These are phyloP conservation scores for Diplazon laetatorius DNA, from an alignment of 2,888 invertebrate species.

Conservation along the genomic window DNA sequence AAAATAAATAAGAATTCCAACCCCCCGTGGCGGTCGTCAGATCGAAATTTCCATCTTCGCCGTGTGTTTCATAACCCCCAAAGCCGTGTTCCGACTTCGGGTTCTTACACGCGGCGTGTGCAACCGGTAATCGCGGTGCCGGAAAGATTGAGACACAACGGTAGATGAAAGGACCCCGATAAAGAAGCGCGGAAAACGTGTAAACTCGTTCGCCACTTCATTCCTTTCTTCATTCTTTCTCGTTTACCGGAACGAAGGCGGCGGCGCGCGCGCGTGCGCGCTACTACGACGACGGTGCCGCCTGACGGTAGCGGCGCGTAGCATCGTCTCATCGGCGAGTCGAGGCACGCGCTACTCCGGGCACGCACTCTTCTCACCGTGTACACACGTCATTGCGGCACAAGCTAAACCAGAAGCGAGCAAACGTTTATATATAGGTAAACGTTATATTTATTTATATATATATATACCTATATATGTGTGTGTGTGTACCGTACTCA, in stretches of 20 bases:
- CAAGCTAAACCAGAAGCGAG: constrained; percentile 48
- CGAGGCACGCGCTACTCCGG: constrained; percentile 74
- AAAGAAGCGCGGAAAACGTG: constrained; percentile 54
- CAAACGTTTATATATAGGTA: not conserved
- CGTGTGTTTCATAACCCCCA: no score
- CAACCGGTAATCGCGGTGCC: not conserved
- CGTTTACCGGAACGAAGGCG: constrained; percentile 48
- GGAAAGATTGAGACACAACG: constrained; percentile 42
- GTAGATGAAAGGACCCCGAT: constrained; percentile 53
- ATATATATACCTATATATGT: not conserved
- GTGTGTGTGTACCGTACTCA: not conserved
- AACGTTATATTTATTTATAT: not conserved
- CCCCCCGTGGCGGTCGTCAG: no score
- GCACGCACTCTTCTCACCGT: constrained; percentile 70
- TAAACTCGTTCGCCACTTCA: constrained; percentile 56
- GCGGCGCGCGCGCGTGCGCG: constrained; percentile 23
- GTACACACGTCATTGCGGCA: constrained; percentile 47
- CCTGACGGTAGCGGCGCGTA: constrained; percentile 14
- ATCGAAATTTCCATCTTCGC: no score
- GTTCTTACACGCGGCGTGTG: no score
- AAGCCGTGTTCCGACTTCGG: no score
- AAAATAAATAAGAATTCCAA: no score
- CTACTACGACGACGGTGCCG: constrained; percentile 7
- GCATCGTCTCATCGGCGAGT: constrained; percentile 65
- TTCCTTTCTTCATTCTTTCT: constrained; percentile 50